Percentiles rank a stretch among this genome's conserved stretches.
phyloP scores from a whole-genome alignment of 2,888 invertebrate species.

The Spilosoma lubricipeda region DNA sequence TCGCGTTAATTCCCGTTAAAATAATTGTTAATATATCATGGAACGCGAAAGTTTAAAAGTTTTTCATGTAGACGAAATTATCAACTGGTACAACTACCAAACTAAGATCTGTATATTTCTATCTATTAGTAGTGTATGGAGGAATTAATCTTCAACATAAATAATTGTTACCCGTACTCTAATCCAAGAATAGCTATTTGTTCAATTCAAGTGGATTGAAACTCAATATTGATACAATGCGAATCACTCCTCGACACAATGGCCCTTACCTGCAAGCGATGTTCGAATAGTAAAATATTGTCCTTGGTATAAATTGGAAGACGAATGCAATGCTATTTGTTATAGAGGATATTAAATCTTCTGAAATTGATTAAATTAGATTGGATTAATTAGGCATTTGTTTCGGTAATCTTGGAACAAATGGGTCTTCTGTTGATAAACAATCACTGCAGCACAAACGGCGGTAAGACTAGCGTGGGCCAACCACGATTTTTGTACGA shows the following conservation, averaged over 20 bases:
- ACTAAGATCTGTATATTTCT: neutral
- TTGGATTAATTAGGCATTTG: no score
- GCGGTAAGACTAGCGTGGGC: no score
- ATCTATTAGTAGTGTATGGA: neutral
- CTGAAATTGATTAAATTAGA: neutral
- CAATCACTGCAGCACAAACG: no score
- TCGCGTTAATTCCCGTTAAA: no score
- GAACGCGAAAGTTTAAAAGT: no score
- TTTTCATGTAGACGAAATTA: no score
- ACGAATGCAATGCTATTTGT: conserved; percentile 1
- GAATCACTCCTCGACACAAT: conserved; percentile 12
- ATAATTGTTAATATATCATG: no score
- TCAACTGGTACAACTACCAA: neutral
- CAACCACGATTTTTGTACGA: no score
- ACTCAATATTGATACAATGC: conserved; percentile 20
- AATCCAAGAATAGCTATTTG: conserved; percentile 6
- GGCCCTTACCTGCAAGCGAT: conserved; percentile 23
- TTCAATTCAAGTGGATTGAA: conserved; percentile 22
- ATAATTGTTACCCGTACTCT: neutral
- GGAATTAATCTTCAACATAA: neutral
- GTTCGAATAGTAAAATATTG: conserved; percentile 8
- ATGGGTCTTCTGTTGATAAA: no score
- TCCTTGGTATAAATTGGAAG: conserved; percentile 12
- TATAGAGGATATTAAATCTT: neutral
- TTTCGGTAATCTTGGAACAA: no score